A percentile compares a stretch with the other conserved stretches of the same genome.
phyloP scores from a whole-genome alignment of 1,140 invertebrate genomes.

The Steinernema feltiae region DNA sequence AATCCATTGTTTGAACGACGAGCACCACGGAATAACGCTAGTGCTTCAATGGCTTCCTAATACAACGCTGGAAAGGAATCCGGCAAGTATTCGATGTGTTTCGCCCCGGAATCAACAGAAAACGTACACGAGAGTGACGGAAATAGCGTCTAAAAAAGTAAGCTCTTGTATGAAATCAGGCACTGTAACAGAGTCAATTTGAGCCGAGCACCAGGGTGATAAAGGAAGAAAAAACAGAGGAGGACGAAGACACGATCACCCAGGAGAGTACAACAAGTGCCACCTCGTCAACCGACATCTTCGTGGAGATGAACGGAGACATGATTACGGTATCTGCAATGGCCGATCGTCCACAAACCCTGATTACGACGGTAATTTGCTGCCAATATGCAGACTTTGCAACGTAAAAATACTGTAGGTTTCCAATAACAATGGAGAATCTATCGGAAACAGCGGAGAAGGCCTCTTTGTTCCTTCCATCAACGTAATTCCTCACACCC shows the following conservation, averaged over 20 bases:
- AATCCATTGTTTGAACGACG: slow-evolving; percentile 69
- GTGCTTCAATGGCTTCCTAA: slow-evolving; percentile 90
- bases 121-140: slow-evolving; percentile 27
- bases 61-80: slow-evolving; percentile 76
- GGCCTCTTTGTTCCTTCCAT: slow-evolving; percentile 47
- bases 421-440: background rate
- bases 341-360: slow-evolving; percentile 24
- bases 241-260: slow-evolving; percentile 16
- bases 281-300: slow-evolving; percentile 26
- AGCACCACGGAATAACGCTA: slow-evolving; percentile 68
- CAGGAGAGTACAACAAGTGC: slow-evolving; percentile 25
- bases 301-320: slow-evolving; percentile 42
- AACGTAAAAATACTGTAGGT: background rate
- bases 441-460: background rate
- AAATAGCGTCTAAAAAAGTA: slow-evolving; percentile 25
- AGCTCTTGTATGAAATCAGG: background rate
- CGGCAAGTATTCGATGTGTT: slow-evolving; percentile 62
- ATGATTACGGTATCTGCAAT: slow-evolving; percentile 26
- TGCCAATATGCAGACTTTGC: background rate
- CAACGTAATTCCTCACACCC: slow-evolving; percentile 55
- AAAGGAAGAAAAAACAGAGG: slow-evolving; percentile 47
- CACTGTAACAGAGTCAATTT: slow-evolving; percentile 47
- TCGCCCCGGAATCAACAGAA: slow-evolving; percentile 40
- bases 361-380: slow-evolving; percentile 13
- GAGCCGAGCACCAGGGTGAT: slow-evolving; percentile 43